Base-by-base conservation (phyloP, 2,113 vertebrate species). In the Acanthisitta chloris region DNA sequence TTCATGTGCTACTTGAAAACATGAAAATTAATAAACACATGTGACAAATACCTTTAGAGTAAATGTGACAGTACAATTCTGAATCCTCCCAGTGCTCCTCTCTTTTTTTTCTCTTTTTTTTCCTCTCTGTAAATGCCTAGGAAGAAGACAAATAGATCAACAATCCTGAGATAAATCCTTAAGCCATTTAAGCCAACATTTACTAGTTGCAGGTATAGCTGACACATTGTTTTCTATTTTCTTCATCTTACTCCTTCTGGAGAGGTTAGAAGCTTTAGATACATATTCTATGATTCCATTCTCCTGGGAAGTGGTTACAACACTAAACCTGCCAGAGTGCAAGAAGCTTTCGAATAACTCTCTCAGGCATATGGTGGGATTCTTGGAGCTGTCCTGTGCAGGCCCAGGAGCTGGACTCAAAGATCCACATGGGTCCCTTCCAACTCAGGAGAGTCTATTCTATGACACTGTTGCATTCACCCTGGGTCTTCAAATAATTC, bases 351-450 rank as follows among this genome's bases (percentile, higher is more conserved):
- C 25, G 45, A 52, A 51, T 16, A 52, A 14, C 7, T 46, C 5
- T 34, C 45, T 46, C 38, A 52, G n/a, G n/a, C 24, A 29, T 9
- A 3, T 6, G 8, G 19, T 15, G 29, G 38, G 23, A 14, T 15
- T 59, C 10, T 19, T 12, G 28, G 5, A 24, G 23, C 16, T 46
- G 38, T 52, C 28, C 28, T 25, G 13, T 25, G 12, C 33, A 38
- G 19, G 12, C 8, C 13, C 29, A 20, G 38, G 33, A 43, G 5
- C 0, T 58, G 18, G 52, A 26, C 8, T 29, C 0, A 0, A 16
- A 4, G 8, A 33, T 16, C 36, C 31, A 17, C 17, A 20, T 45
- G 31, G 10, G 21, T 8, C 23, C 21, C 21, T 65, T 49, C 36
- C 42, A 45, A 7, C 26, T 34, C 34, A 7, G 17, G 13, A 26